Percentiles rank a stretch among this genome's conserved stretches.
phyloP scores from a whole-genome alignment of 2,113 vertebrate genomes.

The Arvicanthis niloticus region DNA sequence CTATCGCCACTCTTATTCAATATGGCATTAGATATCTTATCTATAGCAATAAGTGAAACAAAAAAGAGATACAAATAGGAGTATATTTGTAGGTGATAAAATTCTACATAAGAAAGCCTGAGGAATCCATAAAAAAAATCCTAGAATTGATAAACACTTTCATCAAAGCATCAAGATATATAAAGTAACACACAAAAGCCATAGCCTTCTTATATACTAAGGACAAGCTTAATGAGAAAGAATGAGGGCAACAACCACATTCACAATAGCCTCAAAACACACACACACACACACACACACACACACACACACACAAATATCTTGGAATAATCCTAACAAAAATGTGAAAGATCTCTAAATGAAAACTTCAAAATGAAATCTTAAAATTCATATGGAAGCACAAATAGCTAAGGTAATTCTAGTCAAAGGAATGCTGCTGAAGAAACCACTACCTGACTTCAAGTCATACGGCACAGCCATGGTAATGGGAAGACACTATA shows the following conservation, averaged over 20 bases:
- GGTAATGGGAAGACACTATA: not conserved
- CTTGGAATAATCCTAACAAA: not conserved
- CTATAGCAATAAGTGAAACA: not conserved
- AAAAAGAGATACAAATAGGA: not conserved
- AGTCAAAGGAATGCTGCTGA: not conserved
- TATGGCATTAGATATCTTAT: not conserved
- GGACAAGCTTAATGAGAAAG: not conserved
- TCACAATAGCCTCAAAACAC: not conserved
- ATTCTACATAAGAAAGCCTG: not conserved
- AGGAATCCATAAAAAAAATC: not conserved
- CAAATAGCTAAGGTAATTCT: not conserved
- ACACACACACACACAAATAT: not conserved
- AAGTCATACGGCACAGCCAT: not conserved
- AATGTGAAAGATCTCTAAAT: not conserved
- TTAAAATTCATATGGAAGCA: not conserved
- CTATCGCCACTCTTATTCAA: not conserved
- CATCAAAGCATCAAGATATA: not conserved
- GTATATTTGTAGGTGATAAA: not conserved
- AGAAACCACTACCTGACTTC: not conserved
- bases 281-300: not conserved
- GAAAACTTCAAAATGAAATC: not conserved
- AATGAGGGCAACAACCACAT: not conserved
- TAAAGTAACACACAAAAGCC: not conserved
- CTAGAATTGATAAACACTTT: not conserved
- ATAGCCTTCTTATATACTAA: not conserved